Percentiles rank a stretch among this genome's conserved stretches.
Conservation (phyloP, 1,140 invertebrate species). For the Cotesia chilonis region DNA sequence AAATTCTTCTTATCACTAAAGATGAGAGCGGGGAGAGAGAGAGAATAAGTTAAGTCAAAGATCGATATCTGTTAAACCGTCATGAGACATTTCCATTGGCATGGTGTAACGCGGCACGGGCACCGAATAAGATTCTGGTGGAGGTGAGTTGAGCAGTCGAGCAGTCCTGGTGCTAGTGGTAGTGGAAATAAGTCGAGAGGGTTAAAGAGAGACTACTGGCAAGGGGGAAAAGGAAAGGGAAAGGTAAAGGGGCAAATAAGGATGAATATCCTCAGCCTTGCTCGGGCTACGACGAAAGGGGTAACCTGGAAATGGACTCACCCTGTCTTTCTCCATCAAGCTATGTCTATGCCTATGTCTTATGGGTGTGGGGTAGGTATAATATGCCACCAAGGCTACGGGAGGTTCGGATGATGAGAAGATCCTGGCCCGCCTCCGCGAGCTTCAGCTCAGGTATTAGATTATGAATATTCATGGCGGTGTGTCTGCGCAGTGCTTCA, state of each 20-base stretch:
- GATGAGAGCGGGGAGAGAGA: not conserved
- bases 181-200: too few species aligned
- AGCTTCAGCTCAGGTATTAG: conserved; percentile 65
- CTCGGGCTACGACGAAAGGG: conserved; percentile 23
- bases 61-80: conserved; percentile 17
- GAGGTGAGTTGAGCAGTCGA: too few species aligned
- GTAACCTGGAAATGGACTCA: conserved; percentile 22
- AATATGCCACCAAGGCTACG: conserved; percentile 60
- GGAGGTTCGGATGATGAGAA: conserved; percentile 57
- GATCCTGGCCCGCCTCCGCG: conserved; percentile 61
- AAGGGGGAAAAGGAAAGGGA: not conserved
- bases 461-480: conserved; percentile 68
- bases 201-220: too few species aligned
- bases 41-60: conserved; percentile 12
- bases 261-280: conserved; percentile 20
- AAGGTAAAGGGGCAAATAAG: conserved; percentile 12
- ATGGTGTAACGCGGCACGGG: not conserved
- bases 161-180: too few species aligned
- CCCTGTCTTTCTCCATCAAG: not conserved
- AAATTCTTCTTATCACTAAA: conserved; percentile 12
- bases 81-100: conserved; percentile 17
- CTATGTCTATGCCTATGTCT: not conserved
- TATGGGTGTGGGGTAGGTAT: conserved; percentile 54
- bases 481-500: conserved; percentile 65
- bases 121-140: too few species aligned